Percentiles rank a stretch among this genome's conserved stretches.
Conservation (phyloP, 2,797 vertebrate genomes). For the Syndactyla subalaris region DNA sequence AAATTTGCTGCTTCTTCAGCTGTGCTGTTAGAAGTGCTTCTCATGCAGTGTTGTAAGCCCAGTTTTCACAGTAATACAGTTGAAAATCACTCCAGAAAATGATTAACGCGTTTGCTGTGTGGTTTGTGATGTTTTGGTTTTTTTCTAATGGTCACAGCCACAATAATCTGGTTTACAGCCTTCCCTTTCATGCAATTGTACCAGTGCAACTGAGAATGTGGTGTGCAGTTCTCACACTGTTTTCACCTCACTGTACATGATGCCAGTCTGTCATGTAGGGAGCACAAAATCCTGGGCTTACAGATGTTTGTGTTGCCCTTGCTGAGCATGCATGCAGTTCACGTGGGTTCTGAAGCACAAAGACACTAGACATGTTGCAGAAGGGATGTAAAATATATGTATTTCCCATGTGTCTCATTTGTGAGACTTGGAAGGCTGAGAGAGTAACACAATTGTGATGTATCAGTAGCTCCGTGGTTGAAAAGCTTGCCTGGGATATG, state of each 20-base stretch:
- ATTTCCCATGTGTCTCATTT: neutral
- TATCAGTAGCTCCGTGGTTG: neutral
- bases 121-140: neutral
- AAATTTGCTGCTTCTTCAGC: neutral
- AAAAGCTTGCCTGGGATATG: neutral
- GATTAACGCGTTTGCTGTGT: neutral
- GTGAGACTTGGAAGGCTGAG: neutral
- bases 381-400: neutral
- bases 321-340: neutral
- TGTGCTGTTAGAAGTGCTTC: neutral
- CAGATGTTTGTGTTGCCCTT: neutral
- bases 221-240: neutral
- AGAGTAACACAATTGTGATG: neutral
- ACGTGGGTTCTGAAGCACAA: neutral
- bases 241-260: neutral
- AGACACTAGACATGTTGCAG: neutral
- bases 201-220: neutral
- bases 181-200: accelerated
- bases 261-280: neutral
- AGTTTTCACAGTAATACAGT: neutral
- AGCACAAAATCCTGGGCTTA: neutral
- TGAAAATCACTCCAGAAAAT: neutral
- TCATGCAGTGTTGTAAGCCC: neutral
- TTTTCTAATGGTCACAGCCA: neutral
- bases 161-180: neutral